Percentiles rank a stretch among this genome's conserved stretches.
phyloP scores from a whole-genome alignment of 2,113 vertebrate genomes.

The Todiramphus saurophagus region DNA sequence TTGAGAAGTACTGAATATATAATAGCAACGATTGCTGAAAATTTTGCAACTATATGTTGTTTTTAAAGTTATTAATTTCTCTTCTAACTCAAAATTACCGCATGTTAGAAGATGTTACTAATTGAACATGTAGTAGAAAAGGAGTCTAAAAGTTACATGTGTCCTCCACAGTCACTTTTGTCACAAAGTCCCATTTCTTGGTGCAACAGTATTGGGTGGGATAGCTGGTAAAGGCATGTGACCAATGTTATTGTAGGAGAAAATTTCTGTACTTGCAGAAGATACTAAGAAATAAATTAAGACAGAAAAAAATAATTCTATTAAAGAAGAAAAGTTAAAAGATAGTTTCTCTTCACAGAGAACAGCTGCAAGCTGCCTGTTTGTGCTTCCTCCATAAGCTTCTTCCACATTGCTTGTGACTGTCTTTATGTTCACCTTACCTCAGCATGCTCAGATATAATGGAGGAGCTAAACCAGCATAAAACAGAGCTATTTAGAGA shows the following conservation, averaged over 20 bases:
- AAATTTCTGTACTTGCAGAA: neutral
- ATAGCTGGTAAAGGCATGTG: neutral
- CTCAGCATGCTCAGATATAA: neutral
- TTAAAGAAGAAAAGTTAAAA: neutral
- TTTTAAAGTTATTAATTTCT: neutral
- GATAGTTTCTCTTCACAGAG: neutral
- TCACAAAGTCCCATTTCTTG: neutral
- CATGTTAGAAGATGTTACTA: neutral
- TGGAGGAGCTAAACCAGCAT: neutral
- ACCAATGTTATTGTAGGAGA: neutral
- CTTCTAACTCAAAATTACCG: neutral
- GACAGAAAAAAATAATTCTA: neutral
- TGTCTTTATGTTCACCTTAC: neutral
- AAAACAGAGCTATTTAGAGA: neutral
- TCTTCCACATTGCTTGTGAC: neutral
- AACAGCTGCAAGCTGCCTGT: neutral
- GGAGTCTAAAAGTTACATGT: neutral
- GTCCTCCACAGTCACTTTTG: neutral
- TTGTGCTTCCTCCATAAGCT: neutral
- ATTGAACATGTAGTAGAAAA: neutral
- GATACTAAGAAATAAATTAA: neutral
- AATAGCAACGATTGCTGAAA: neutral
- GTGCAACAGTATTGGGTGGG: neutral
- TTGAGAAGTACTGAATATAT: neutral
- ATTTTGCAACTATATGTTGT: neutral